phyloP scores from a whole-genome alignment of 53 echinoderm and acorn worm genomes.

The Stichopus horrens region DNA sequence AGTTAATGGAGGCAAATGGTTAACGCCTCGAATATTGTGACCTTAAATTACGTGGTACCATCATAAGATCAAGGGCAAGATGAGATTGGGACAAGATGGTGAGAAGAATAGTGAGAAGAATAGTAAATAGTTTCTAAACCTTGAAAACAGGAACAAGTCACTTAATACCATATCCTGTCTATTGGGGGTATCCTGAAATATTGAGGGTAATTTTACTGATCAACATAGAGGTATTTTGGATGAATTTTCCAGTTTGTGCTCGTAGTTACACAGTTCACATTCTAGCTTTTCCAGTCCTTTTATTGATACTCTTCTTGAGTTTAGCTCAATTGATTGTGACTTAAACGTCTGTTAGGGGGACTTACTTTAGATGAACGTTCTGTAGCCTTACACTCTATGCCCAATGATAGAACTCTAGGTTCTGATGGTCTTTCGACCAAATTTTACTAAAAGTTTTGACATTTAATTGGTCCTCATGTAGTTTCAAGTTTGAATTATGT shows the following conservation, averaged over 20 bases:
- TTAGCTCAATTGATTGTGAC: not conserved
- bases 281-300: not conserved
- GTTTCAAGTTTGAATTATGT: not conserved
- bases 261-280: not conserved
- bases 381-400: not conserved
- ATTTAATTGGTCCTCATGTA: not conserved
- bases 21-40: conserved; percentile 26
- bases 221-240: not conserved
- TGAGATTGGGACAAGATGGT: no score
- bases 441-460: conserved; percentile 5
- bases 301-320: not conserved
- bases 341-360: not conserved
- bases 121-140: conserved; percentile 32
- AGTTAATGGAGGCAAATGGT: not conserved
- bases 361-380: not conserved
- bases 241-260: not conserved
- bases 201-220: not conserved
- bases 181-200: not conserved
- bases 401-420: not conserved
- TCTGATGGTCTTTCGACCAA: not conserved
- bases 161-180: not conserved
- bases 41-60: conserved; percentile 9
- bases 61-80: conserved; percentile 40
- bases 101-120: conserved; percentile 46
- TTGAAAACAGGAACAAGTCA: conserved; percentile 10